Conservation (phyloP, 2,797 vertebrate species). For the Peromyscus attwateri region DNA sequence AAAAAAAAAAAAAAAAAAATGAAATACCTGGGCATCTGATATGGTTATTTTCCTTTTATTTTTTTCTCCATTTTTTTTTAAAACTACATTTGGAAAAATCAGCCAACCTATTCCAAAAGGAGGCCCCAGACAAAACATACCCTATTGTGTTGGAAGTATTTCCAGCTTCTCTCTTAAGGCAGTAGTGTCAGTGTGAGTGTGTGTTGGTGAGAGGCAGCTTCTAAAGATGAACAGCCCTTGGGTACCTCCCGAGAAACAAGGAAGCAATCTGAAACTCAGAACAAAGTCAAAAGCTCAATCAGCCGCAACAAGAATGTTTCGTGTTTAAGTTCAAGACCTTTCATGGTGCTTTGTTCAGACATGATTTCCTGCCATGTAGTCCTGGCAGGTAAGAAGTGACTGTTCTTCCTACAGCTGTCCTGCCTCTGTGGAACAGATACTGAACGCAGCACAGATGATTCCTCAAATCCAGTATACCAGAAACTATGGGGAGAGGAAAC, state of each 20-base stretch:
- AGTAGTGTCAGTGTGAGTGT: neutral
- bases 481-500: conserved; percentile 7
- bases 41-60: no score
- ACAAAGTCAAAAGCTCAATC: neutral
- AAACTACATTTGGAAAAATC: conserved; percentile 54
- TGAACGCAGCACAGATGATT: neutral
- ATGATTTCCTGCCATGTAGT: neutral
- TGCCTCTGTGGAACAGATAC: neutral
- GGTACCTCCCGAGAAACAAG: conserved; percentile 17
- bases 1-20: no score
- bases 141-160: neutral
- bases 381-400: neutral
- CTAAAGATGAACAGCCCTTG: neutral
- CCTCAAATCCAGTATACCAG: neutral
- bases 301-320: neutral
- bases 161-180: conserved; percentile 54
- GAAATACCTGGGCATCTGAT: no score
- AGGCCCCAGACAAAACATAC: neutral
- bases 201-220: neutral
- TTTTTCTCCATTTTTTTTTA: no score
- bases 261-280: conserved; percentile 27
- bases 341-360: neutral
- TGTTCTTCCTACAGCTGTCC: conserved; percentile 3
- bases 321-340: conserved; percentile 25
- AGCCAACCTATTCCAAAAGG: conserved; percentile 13